Conservation (phyloP, 2,888 invertebrate genomes). For the Netelia melanura region DNA sequence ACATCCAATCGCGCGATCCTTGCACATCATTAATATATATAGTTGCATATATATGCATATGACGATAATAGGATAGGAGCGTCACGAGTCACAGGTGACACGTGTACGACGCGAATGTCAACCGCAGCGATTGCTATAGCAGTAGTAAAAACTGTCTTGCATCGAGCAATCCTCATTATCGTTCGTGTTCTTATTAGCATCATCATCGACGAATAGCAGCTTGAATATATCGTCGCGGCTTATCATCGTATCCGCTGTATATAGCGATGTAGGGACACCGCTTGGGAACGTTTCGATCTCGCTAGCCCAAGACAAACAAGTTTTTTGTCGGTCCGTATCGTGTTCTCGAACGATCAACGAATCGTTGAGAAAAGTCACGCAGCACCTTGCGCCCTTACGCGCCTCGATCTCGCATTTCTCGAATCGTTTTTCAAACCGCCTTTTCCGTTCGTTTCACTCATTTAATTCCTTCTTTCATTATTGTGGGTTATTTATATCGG, state of each 20-base stretch:
- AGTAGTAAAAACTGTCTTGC: constrained; percentile 47
- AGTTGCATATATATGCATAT: neutral
- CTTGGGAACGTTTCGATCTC: constrained; percentile 2
- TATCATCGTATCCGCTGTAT: neutral
- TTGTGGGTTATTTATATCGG: too few species aligned
- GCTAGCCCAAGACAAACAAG: constrained; percentile 46
- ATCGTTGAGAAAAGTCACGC: constrained; percentile 2
- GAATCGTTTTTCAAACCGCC: constrained; percentile 2
- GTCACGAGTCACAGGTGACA: constrained; percentile 36
- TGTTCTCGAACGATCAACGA: constrained; percentile 17
- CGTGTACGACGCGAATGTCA: constrained; percentile 51
- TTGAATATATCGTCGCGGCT: constrained; percentile 13
- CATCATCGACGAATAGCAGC: constrained; percentile 20
- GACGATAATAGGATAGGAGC: neutral
- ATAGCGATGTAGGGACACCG: neutral
- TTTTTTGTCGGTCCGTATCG: constrained; percentile 32
- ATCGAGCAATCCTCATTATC: constrained; percentile 46
- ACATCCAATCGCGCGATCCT: too few species aligned
- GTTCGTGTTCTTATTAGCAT: constrained; percentile 45
- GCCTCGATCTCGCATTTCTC: neutral
- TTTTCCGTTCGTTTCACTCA: neutral
- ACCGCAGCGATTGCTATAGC: constrained; percentile 39
- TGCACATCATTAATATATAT: neutral
- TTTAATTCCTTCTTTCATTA: too few species aligned
- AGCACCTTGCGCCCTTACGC: neutral